Conservation (phyloP, 2,888 invertebrate species). For the Asteroscopus sphinx region DNA sequence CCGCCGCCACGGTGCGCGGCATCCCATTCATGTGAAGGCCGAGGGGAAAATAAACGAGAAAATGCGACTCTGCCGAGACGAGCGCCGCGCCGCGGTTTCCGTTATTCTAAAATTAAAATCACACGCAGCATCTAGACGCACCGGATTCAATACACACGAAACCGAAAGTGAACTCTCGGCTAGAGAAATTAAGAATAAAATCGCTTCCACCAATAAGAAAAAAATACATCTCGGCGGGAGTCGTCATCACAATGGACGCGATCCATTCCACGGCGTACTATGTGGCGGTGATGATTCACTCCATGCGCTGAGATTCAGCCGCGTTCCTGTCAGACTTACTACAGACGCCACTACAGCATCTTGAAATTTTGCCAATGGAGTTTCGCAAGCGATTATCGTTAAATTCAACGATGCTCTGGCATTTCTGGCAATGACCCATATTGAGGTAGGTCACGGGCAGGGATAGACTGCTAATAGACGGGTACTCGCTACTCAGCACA, state of each 20-base stretch:
- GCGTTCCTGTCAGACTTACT: conserved; percentile 83
- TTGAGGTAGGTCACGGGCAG: conserved; percentile 82
- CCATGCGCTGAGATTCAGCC: conserved; percentile 49
- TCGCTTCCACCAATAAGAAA: conserved; percentile 57
- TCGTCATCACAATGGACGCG: conserved; percentile 71
- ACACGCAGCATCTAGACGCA: conserved; percentile 63
- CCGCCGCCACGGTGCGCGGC: conserved; percentile 64
- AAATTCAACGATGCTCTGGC: conserved; percentile 78
- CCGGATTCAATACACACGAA: conserved; percentile 48
- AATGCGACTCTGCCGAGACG: conserved; percentile 61
- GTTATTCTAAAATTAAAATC: conserved; percentile 86
- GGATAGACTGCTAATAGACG: conserved; percentile 68
- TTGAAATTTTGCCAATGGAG: conserved; percentile 88
- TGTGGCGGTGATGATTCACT: conserved; percentile 75
- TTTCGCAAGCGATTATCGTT: conserved; percentile 86
- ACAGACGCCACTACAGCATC: conserved; percentile 82
- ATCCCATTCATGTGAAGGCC: conserved; percentile 86
- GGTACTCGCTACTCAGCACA: conserved; percentile 40
- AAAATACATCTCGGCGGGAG: conserved; percentile 72
- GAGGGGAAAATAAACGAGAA: conserved; percentile 76
- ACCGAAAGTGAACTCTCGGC: conserved; percentile 69
- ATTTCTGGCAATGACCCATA: conserved; percentile 85
- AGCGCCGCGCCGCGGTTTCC: conserved; percentile 75
- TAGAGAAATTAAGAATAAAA: conserved; percentile 62
- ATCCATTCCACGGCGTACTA: conserved; percentile 56